These are phyloP conservation scores for Moxostoma hubbsi DNA, from an alignment of 2,797 vertebrate genomes.

Conservation along the genomic window DNA sequence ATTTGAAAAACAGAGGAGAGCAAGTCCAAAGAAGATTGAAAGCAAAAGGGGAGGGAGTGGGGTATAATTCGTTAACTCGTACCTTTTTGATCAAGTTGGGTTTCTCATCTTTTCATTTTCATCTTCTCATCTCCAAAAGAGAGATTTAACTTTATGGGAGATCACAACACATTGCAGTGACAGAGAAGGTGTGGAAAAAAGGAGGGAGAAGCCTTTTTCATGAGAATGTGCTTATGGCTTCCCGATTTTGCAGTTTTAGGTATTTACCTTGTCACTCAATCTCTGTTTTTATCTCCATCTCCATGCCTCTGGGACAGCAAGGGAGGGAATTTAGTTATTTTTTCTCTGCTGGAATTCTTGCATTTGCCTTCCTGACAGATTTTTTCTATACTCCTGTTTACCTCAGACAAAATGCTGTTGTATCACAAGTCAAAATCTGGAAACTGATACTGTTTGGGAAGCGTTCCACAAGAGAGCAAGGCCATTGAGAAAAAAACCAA, in stretches of 20 bases:
- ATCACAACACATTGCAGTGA: conserved; percentile 29
- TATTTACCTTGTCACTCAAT: conserved; percentile 29
- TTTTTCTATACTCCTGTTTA: conserved; percentile 36
- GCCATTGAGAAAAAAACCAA: conserved; percentile 10
- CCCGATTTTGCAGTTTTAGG: conserved; percentile 43
- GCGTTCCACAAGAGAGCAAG: conserved; percentile 8
- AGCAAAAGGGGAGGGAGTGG: conserved; percentile 28
- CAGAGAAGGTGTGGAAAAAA: conserved; percentile 15
- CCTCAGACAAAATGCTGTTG: conserved; percentile 48
- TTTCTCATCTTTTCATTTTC: conserved; percentile 39
- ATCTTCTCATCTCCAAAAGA: background rate
- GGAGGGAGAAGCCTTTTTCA: conserved; percentile 29
- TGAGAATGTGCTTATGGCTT: conserved; percentile 49
- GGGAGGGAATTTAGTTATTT: conserved; percentile 51
- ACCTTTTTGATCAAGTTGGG: conserved; percentile 60
- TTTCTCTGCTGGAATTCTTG: conserved; percentile 43
- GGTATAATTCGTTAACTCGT: conserved; percentile 63
- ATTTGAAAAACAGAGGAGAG: conserved; percentile 49
- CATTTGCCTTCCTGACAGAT: conserved; percentile 40
- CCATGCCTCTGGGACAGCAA: conserved; percentile 34
- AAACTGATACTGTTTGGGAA: conserved; percentile 42
- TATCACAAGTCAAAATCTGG: conserved; percentile 56
- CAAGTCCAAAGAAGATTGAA: conserved; percentile 4
- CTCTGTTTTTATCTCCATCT: conserved; percentile 28
- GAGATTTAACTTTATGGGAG: conserved; percentile 17